phyloP scores from a whole-genome alignment of 1,140 invertebrate species.

The Radopholus similis region DNA sequence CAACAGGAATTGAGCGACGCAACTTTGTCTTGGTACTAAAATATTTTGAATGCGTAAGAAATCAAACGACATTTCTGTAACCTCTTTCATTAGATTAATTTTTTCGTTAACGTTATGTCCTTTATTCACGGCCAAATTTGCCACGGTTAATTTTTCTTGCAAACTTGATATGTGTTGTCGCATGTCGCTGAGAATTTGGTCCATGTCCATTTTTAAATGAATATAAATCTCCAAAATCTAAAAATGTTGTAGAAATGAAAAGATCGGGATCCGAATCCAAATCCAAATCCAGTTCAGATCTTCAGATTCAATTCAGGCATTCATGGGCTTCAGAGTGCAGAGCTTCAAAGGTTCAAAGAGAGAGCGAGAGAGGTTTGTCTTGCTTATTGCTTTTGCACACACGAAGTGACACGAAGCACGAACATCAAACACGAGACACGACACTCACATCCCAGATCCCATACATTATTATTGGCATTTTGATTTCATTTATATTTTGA shows the following conservation, averaged over 20 bases:
- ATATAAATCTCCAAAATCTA: not conserved
- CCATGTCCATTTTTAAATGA: slow-evolving; percentile 9
- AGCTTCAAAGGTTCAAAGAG: too few species aligned
- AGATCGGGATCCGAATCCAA: not conserved
- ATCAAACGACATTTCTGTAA: not conserved
- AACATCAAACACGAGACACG: too few species aligned
- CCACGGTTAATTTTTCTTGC: slow-evolving; percentile 27
- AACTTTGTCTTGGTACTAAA: slow-evolving; percentile 36
- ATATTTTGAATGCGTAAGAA: slow-evolving; percentile 1
- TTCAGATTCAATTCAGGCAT: too few species aligned
- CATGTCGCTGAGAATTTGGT: slow-evolving; percentile 28
- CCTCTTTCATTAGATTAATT: slow-evolving; percentile 35
- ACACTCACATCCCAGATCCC: too few species aligned
- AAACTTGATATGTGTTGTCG: slow-evolving; percentile 29
- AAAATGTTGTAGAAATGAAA: not conserved
- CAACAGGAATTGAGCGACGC: slow-evolving; percentile 28
- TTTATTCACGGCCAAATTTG: slow-evolving; percentile 26
- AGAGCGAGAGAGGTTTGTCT: too few species aligned
- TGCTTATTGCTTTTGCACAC: too few species aligned
- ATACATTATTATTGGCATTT: too few species aligned
- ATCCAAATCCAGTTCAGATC: not conserved
- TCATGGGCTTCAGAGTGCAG: too few species aligned
- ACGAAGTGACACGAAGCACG: too few species aligned
- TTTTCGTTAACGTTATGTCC: slow-evolving; percentile 34
- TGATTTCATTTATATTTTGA: too few species aligned